Conservation (phyloP, 2,888 invertebrate genomes). For the Drosophila cognata region DNA sequence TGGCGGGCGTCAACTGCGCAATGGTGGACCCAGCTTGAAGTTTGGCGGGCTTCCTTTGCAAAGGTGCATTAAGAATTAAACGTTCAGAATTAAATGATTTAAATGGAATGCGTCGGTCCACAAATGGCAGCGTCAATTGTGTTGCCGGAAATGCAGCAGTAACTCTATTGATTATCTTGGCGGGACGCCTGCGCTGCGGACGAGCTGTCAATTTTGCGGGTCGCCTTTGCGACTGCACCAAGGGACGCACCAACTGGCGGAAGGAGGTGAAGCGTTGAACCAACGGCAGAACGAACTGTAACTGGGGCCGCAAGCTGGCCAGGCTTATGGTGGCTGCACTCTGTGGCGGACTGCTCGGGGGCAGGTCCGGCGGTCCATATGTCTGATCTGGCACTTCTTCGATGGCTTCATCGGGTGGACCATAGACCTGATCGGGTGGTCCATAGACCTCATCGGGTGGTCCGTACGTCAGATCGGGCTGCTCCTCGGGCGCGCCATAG, state of each 20-base stretch:
- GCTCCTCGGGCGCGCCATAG: slow-evolving; percentile 72
- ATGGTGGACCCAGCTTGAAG: slow-evolving; percentile 16
- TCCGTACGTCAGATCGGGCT: slow-evolving; percentile 71
- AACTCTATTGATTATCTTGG: slow-evolving; percentile 49
- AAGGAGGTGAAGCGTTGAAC: slow-evolving; percentile 70
- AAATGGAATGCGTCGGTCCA: slow-evolving; percentile 64
- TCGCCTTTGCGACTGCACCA: slow-evolving; percentile 45
- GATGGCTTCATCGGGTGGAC: slow-evolving; percentile 49
- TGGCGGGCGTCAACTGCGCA: slow-evolving; percentile 56
- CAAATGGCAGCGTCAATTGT: slow-evolving; percentile 61
- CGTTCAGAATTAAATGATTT: slow-evolving; percentile 55
- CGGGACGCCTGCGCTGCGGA: slow-evolving; percentile 47
- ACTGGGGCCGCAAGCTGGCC: slow-evolving; percentile 65
- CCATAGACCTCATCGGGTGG: slow-evolving; percentile 73
- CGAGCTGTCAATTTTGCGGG: slow-evolving; percentile 58
- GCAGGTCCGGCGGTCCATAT: slow-evolving; percentile 46
- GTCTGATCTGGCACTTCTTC: slow-evolving; percentile 50
- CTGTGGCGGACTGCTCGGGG: slow-evolving; percentile 44
- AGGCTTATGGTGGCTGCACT: slow-evolving; percentile 66
- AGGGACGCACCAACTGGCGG: slow-evolving; percentile 60
- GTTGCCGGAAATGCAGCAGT: slow-evolving; percentile 51
- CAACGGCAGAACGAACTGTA: slow-evolving; percentile 69
- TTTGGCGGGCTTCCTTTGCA: slow-evolving; percentile 42
- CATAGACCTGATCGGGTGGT: slow-evolving; percentile 56
- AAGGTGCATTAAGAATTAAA: slow-evolving; percentile 58